A percentile compares a stretch with the other conserved stretches of the same genome.
Evolutionary conservation across 2,888 invertebrate genomes (phyloP).

Genomic region (Chalcosyrphus nemorum): DNA sequence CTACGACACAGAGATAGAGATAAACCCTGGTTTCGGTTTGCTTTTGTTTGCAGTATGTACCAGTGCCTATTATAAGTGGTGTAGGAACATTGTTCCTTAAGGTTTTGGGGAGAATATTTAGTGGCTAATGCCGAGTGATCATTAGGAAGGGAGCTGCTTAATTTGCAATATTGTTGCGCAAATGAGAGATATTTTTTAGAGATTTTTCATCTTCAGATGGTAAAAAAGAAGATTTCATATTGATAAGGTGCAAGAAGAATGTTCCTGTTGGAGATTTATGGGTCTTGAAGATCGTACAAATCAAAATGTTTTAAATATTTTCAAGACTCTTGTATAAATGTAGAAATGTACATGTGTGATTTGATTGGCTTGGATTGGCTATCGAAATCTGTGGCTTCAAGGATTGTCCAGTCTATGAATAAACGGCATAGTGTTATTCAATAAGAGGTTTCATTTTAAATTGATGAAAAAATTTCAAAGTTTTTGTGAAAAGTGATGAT

Average conservation of each 20-base stretch:
- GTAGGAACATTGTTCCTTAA: constrained; percentile 45
- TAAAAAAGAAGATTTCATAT: constrained; percentile 47
- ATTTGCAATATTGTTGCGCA: constrained; percentile 59
- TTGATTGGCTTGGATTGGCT: too few relatives aligned
- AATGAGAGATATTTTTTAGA: constrained; percentile 34
- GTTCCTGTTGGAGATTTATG: constrained; percentile 48
- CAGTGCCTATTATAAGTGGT: constrained; percentile 39
- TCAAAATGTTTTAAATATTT: constrained; percentile 55
- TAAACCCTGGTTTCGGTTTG: constrained; percentile 55
- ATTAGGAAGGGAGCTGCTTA: constrained; percentile 53
- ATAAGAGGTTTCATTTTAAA: too few relatives aligned
- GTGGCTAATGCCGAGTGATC: constrained; percentile 34
- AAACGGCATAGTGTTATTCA: too few relatives aligned
- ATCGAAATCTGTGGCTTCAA: too few relatives aligned
- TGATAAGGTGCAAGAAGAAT: constrained; percentile 28
- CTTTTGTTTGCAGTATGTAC: constrained; percentile 48
- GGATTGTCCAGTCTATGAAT: too few relatives aligned
- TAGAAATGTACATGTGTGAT: too few relatives aligned
- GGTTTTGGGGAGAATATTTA: constrained; percentile 15
- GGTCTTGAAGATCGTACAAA: constrained; percentile 45
- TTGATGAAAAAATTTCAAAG: too few relatives aligned
- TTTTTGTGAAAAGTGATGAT: too few relatives aligned
- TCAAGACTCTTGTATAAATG: too few relatives aligned
- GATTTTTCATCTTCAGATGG: constrained; percentile 33
- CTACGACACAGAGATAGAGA: constrained; percentile 61